Evolutionary conservation across 2,113 vertebrate genomes (phyloP).

Genomic region (Macroglossus sobrinus): DNA sequence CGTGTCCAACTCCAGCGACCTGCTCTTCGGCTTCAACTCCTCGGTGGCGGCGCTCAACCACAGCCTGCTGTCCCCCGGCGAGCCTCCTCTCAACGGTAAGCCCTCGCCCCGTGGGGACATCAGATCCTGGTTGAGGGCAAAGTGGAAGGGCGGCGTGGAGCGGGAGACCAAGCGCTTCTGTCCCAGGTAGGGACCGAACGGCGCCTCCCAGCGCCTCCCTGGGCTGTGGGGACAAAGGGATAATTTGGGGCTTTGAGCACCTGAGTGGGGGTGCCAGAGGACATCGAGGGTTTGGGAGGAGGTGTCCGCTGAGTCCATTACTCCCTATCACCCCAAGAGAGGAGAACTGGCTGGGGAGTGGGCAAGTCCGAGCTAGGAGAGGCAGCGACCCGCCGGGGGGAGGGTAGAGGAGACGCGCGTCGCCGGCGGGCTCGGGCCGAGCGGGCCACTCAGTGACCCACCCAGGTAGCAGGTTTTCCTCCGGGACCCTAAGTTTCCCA

Average conservation of each 20-base stretch:
- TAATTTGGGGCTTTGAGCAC: background rate
- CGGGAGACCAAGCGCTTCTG: background rate
- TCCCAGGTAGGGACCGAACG: background rate
- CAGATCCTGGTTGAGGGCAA: background rate
- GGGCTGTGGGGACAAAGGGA: background rate
- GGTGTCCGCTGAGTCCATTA: background rate
- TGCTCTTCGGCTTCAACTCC: slow-evolving; percentile 86
- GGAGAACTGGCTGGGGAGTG: background rate
- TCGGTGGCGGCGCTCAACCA: slow-evolving; percentile 82
- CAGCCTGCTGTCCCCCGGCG: slow-evolving; percentile 85
- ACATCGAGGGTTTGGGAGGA: background rate
- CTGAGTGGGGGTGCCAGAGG: background rate
- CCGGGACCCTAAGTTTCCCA: background rate
- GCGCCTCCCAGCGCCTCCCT: background rate
- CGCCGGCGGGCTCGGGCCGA: background rate
- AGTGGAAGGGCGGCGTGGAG: background rate
- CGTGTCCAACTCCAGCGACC: slow-evolving; percentile 87
- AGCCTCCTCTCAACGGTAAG: slow-evolving; percentile 88
- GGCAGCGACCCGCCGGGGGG: background rate
- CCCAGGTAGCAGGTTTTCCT: background rate
- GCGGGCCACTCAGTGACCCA: background rate
- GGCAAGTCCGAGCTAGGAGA: background rate
- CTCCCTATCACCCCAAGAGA: background rate
- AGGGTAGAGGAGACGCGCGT: no score
- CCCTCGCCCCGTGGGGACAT: background rate